phyloP scores from a whole-genome alignment of 2,113 vertebrate species.

The Bettongia penicillata region DNA sequence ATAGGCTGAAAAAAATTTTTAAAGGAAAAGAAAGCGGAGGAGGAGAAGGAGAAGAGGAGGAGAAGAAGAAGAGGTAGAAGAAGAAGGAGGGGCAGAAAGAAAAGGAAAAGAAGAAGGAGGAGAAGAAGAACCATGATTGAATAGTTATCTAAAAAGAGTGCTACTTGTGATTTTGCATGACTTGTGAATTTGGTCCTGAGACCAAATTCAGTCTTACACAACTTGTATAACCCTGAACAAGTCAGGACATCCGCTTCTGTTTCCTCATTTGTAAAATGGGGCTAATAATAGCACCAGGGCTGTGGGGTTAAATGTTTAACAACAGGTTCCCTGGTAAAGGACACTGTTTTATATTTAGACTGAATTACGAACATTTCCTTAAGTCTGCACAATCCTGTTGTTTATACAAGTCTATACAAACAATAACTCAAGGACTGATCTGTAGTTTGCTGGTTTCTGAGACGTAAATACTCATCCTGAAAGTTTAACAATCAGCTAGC shows the following conservation, averaged over 20 bases:
- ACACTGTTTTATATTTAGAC: neutral
- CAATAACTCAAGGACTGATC: neutral
- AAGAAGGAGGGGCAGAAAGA: no score
- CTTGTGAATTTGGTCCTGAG: neutral
- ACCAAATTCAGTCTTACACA: neutral
- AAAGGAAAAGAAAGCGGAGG: no score
- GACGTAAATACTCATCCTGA: neutral
- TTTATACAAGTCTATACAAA: neutral
- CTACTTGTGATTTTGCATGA: neutral
- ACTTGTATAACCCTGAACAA: neutral
- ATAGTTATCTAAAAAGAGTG: slow-evolving; percentile 21
- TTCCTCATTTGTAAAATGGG: neutral
- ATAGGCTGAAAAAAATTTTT: neutral
- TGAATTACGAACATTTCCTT: neutral
- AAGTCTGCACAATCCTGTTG: neutral
- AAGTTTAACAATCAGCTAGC: neutral
- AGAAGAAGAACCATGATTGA: neutral
- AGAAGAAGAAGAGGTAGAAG: accelerated
- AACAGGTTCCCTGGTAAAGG: neutral
- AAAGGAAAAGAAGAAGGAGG: accelerated
- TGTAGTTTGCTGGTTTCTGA: neutral
- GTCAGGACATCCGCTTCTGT: neutral
- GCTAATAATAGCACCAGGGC: neutral
- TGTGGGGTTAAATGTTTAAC: neutral
- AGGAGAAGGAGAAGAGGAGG: no score